Evolutionary conservation across 1,140 invertebrate genomes (phyloP).

Genomic region (Bombus breviceps): DNA sequence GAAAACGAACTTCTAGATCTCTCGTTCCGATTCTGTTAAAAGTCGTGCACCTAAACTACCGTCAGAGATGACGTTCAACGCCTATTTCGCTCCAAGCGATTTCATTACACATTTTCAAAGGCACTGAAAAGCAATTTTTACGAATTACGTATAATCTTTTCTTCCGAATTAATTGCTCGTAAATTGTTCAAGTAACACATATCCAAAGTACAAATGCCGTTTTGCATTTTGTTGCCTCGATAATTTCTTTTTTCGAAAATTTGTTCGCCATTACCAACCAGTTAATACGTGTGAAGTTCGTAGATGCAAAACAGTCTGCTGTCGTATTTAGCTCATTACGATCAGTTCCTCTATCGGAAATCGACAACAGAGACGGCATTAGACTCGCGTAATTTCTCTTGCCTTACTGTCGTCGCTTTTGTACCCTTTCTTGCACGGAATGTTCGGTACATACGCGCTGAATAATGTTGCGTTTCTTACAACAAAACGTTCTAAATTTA

Average conservation of each 20-base stretch:
- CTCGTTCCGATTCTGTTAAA: neutral
- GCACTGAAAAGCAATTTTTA: neutral
- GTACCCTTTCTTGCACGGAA: neutral
- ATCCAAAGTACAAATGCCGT: too few species aligned
- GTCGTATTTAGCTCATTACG: neutral
- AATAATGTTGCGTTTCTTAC: neutral
- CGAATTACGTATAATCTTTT: neutral
- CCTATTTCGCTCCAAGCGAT: too few species aligned
- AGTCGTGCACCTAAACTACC: neutral
- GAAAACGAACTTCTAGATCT: slow-evolving; percentile 12
- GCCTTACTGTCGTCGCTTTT: neutral
- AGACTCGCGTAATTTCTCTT: neutral
- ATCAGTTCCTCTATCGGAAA: neutral
- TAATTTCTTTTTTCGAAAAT: neutral
- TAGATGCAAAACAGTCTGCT: neutral
- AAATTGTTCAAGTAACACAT: too few species aligned
- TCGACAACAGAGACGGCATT: neutral
- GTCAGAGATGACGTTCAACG: neutral
- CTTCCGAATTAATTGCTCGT: neutral
- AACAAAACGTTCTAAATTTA: neutral
- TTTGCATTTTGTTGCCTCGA: too few species aligned
- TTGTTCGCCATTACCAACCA: neutral
- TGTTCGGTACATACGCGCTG: neutral
- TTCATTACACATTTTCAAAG: neutral
- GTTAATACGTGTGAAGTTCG: neutral